These are phyloP conservation scores for Gryllus longicercus DNA, from an alignment of 2,888 invertebrate genomes.

Conservation along the genomic window DNA sequence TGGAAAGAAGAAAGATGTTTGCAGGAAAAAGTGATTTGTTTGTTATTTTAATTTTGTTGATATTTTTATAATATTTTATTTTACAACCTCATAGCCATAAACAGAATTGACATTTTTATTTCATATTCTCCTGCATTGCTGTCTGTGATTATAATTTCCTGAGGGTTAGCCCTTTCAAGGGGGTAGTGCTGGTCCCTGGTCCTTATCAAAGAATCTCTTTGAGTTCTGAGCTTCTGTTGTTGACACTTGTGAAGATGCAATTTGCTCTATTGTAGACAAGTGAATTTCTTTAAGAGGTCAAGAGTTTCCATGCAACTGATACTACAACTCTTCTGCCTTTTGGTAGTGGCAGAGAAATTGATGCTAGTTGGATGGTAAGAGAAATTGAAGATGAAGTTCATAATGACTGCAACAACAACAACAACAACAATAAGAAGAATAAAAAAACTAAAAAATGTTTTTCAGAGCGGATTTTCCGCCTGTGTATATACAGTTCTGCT, in stretches of 20 bases:
- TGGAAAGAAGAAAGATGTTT: not conserved
- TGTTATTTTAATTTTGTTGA: constrained; percentile 11
- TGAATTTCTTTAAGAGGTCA: not conserved
- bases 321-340: not conserved
- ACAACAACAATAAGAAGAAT: not conserved
- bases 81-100: not conserved
- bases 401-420: not conserved
- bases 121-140: constrained; percentile 2
- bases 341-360: not conserved
- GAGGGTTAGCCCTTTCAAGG: not conserved
- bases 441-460: constrained; percentile 23
- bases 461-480: constrained; percentile 35
- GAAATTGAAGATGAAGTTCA: not conserved
- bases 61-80: constrained; percentile 17
- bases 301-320: not conserved
- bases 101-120: not conserved
- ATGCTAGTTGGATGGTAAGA: constrained; percentile 1
- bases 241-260: not conserved
- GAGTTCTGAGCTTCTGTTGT: not conserved
- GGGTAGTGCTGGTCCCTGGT: not conserved
- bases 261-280: not conserved
- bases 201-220: not conserved
- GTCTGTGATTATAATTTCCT: not conserved
- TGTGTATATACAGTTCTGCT: constrained; percentile 38
- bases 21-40: constrained; percentile 26